phyloP scores from a whole-genome alignment of 2,888 invertebrate species.

The Amphipyra berbera region DNA sequence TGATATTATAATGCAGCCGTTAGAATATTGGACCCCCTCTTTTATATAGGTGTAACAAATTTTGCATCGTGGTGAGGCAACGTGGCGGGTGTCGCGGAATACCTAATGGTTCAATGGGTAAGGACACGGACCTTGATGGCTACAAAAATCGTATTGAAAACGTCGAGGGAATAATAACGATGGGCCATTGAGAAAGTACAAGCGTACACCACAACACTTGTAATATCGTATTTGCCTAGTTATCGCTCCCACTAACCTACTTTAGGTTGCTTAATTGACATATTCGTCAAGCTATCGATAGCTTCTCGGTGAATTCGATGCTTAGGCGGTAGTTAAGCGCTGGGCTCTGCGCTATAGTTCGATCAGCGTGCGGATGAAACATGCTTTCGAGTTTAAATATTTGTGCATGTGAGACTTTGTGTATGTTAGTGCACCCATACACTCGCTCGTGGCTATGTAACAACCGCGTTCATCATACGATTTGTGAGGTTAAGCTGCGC shows the following conservation, averaged over 20 bases:
- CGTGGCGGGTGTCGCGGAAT: constrained; percentile 82
- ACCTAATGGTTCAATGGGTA: constrained; percentile 87
- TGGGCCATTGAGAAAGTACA: constrained; percentile 82
- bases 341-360: no score
- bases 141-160: constrained; percentile 88
- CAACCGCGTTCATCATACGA: no score
- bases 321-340: neutral
- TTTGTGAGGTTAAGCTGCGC: no score
- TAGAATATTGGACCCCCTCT: constrained; percentile 84
- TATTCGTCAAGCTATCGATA: constrained; percentile 13
- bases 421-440: no score
- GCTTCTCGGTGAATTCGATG: neutral
- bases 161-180: constrained; percentile 86
- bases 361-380: no score
- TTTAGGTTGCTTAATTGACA: constrained; percentile 45
- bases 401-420: no score
- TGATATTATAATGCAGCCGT: constrained; percentile 84
- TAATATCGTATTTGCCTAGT: constrained; percentile 68
- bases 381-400: no score
- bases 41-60: constrained; percentile 90
- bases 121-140: constrained; percentile 87
- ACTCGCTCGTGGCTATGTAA: no score
- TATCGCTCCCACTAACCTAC: constrained; percentile 52
- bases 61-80: constrained; percentile 88
- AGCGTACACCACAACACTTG: constrained; percentile 55